Base-by-base conservation (phyloP, 2,888 invertebrate species). In the Stramonita haemastoma region DNA sequence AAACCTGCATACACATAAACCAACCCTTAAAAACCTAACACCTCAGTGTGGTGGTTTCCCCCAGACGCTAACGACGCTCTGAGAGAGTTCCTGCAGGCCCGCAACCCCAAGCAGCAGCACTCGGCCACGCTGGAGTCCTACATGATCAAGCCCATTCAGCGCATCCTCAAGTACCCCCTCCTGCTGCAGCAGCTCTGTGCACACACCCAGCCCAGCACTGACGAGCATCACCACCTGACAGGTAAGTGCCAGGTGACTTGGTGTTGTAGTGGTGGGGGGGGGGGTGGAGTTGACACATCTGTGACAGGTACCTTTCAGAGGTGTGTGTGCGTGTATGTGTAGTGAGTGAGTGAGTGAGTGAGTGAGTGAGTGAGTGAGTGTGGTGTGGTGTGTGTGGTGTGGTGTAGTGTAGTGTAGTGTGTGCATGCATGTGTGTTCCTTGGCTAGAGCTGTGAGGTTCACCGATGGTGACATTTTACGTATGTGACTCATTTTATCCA, bases 81-180 rank as follows among this genome's bases (percentile, higher is more conserved):
- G 96, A 98, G 98, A 97, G 98, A 99, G 97, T 99, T 99, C 96
- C 97, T 99, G 95, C 97, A 98, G 91, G 98, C 98, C 90, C 97
- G 99, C 96, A 99, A 99, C 97, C 99, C 99, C 90, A 98, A 98
- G 95, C 98, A 98, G 96, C 87, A 87, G 73, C 87, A 87, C 87
- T 99, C 99, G 91, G 98, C 98, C 94, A 99, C 99, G 56, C 97
- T 99, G 96, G 99, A 99, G 96, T 99, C 99, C 88, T 99, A 99
- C 97, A 97, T 99, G 96, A 99, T 99, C 96, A 99, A 99, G 96
- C 99, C 99, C 91, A 99, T 99, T 96, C 99, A 99, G 96, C 97
- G 99, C 96, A 99, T 99, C 97, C 97, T 99, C 93, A 99, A 99
- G 96, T 99, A 99, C 97, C 99, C 99, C 32, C 96, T 99, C 94